Evolutionary conservation across 2,888 invertebrate species (phyloP), one percentile per base, ranked within the genome.

Genomic region (Meloe dianella): DNA sequence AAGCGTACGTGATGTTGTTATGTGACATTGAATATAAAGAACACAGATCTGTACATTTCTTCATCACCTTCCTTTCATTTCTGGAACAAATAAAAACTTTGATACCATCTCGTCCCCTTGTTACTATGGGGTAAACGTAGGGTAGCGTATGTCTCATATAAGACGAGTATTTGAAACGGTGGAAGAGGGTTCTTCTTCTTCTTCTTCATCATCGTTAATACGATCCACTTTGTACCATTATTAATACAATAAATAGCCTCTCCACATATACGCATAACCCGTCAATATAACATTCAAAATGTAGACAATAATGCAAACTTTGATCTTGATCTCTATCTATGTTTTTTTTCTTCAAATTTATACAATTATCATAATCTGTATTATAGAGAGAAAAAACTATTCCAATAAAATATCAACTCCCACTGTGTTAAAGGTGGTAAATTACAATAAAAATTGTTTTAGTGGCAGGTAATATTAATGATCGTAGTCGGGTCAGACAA

Each of bases 21-120:
- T 2, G 20, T 58, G 32, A 58, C 24, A 29, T 58, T 20, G 47
- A 47, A 47, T 47, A 47, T 27, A 32, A 58, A n/a, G n/a, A n/a
- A n/a, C n/a, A n/a, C n/a, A n/a, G n/a, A n/a, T n/a, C n/a, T 20
- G 58, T 57, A 58, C 12, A 58, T 58, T 58, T 58, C 58, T 58
- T 58, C 58, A 29, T 58, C 58, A 27, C 30, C 58, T 58, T 14
- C 62, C 20, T 62, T 47, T 47, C 20, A 7, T 47, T 12, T 47
- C 2, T 22, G 3, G 20, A 9, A 20, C 20, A 20, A 47, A 47
- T 9, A n/a, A 32, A 41, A 22, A 47, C 38, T 17, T 41, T 5
- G 38, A 27, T 27, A 27, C 27, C 38, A 1, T 41, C 17, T 7
- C 17, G 7, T n/a, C 47, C 47, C 10, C 20, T 47, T 47, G 20